Evolutionary conservation across 2,888 invertebrate species (phyloP), one percentile per base, ranked within the genome.

Genomic region (Agrilus cyanescens): DNA sequence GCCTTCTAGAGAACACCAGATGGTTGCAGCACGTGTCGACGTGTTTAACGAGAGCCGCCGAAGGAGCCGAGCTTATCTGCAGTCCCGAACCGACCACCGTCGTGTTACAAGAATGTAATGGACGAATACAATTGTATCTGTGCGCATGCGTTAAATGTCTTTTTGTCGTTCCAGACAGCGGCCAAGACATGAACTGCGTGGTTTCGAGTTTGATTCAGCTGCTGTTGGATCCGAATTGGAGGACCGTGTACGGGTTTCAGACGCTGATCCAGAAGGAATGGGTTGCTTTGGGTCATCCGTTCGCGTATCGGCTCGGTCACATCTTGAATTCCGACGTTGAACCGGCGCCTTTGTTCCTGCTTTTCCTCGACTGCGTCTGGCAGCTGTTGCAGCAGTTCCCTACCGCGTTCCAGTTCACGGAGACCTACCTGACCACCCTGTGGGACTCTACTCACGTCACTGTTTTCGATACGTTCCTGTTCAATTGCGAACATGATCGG

Each of bases 361-460:
- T 96, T 38, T 95, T 89, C 68, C 75, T 97, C 54, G 96, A 97
- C 67, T 89, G 91, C 65, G 82, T 85, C 41, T 93, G 91, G 88
- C 96, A 96, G 70, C 70, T 96, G 40, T 67, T 82, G 53, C 80
- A 82, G 54, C 94, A 95, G 69, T 90, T 82, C 67, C 93, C 93
- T 0, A 74, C 82, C 1, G 79, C 84, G 53, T 94, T 96, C 69
- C 88, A 93, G 68, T 91, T 88, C 70, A 84, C 89, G 13, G 90
- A 93, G 68, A 88, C 87, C 0, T 93, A 91, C 67, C 76, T 97
- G 51, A 89, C 90, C 1, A 83, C 89, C 0, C 63, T 96, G 18
- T 94, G 94, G 91, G 95, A 96, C 67, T 78, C 85, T 25, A 78
- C 83, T 12, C 85, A 89, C 57, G 74, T 90, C 53, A 88, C 93